phyloP scores from a whole-genome alignment of 2,113 vertebrate species.

The Falcunculus frontatus region DNA sequence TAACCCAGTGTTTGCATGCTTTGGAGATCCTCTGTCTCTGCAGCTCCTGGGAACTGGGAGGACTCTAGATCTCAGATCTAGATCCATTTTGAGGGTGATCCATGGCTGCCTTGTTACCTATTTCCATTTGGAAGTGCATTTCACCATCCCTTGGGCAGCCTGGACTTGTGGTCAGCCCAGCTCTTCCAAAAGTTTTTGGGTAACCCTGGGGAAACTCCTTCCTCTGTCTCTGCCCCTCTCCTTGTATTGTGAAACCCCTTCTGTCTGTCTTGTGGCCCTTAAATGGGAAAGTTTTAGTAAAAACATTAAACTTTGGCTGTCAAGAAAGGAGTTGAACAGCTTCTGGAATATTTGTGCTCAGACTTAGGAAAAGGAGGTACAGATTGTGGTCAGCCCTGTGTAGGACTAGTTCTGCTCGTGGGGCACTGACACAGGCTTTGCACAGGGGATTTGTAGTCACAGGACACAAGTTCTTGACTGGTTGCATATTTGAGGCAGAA shows the following conservation, averaged over 20 bases:
- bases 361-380: neutral
- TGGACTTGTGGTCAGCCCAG: neutral
- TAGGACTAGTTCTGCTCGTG: neutral
- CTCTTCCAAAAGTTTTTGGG: neutral
- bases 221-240: accelerated
- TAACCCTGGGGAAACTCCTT: neutral
- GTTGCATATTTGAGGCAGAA: neutral
- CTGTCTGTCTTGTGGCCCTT: neutral
- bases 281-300: neutral
- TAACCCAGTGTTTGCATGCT: neutral
- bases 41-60: neutral
- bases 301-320: neutral
- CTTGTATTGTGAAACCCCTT: neutral
- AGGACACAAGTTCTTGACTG: neutral
- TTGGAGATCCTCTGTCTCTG: neutral
- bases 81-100: neutral
- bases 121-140: neutral
- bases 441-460: neutral
- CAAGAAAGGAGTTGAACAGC: neutral
- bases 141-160: neutral
- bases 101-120: neutral
- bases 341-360: neutral
- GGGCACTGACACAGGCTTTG: neutral
- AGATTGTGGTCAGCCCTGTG: accelerated
- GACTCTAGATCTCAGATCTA: neutral